phyloP scores from a whole-genome alignment of 2,888 invertebrate genomes.

The Apamea epomidion region DNA sequence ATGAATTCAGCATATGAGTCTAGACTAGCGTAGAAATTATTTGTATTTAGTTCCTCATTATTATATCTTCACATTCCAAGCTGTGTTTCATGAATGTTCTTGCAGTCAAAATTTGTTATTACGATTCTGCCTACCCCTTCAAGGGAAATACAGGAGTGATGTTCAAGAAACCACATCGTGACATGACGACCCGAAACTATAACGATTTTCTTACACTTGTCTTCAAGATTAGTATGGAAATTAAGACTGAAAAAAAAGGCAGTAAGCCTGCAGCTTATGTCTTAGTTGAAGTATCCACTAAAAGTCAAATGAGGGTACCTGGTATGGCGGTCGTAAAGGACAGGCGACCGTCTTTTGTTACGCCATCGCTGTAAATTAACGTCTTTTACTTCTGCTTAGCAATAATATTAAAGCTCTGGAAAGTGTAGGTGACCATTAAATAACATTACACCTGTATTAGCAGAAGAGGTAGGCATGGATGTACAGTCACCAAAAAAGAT shows the following conservation, averaged over 20 bases:
- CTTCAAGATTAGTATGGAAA: slow-evolving; percentile 39
- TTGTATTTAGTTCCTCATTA: no score
- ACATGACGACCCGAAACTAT: neutral
- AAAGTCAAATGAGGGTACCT: slow-evolving; percentile 64
- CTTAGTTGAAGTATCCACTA: slow-evolving; percentile 54
- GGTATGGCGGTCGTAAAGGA: slow-evolving; percentile 56
- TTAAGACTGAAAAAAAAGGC: slow-evolving; percentile 36
- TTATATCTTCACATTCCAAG: neutral
- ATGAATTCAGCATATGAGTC: no score
- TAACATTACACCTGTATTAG: neutral
- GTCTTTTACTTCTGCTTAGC: slow-evolving; percentile 26
- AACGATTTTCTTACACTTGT: neutral
- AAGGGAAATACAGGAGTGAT: neutral
- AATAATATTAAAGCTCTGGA: neutral
- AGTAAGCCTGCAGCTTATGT: slow-evolving; percentile 56
- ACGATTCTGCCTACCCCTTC: neutral
- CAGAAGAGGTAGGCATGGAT: neutral
- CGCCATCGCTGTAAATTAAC: slow-evolving; percentile 37
- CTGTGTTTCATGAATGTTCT: neutral
- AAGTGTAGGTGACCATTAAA: neutral
- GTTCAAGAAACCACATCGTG: neutral
- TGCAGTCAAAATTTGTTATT: neutral
- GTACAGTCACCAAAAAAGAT: no score
- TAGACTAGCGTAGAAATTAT: no score
- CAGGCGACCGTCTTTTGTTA: slow-evolving; percentile 50